Evolutionary conservation across 2,888 invertebrate species (phyloP), one percentile per base, ranked within the genome.

Genomic region (Hoplodrina blanda): DNA sequence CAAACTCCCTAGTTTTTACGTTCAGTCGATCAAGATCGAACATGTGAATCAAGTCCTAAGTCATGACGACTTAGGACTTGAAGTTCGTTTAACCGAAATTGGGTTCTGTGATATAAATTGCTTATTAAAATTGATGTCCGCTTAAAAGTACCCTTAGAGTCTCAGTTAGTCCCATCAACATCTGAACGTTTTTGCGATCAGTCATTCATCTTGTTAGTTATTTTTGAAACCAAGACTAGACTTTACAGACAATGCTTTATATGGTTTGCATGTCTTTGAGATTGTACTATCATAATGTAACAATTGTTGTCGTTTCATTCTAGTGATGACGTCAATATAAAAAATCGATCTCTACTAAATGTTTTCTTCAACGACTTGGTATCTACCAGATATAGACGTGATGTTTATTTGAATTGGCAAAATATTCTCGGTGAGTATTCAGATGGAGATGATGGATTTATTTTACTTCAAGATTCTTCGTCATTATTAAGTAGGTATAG

Each of bases 321-420:
- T 91, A 97, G 97, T 70, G 90, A 93, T 72, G 91, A 92, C 44
- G 87, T 94, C 33, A 90, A 91, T 60, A 81, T 96, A 19, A 87
- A 89, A 5, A 96, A 97, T 82, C 95, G 96, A 57, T 97, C 97
- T 11, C 83, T 97, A 13, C 81, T 97, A 44, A 97, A 97, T 84
- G 96, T 97, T 37, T 98, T 96, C 88, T 97, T 97, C 87, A 97
- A 96, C 79, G 97, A 97, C 85, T 90, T 97, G 69, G 97, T 97
- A 76, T 97, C 97, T 5, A 97, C 97, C 7, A 96, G 97, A 81
- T 97, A 97, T 87, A 96, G 97, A 61, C 96, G 96, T 62, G 97
- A 97, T 85, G 96, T 97, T 66, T 97, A 96, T 89, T 97, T 97
- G 81, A 97, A 97, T 86, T 98, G 97, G 97, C 96, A 97, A 78